Evolutionary conservation across 2,113 vertebrate genomes (phyloP).

Genomic region (Promerops cafer): DNA sequence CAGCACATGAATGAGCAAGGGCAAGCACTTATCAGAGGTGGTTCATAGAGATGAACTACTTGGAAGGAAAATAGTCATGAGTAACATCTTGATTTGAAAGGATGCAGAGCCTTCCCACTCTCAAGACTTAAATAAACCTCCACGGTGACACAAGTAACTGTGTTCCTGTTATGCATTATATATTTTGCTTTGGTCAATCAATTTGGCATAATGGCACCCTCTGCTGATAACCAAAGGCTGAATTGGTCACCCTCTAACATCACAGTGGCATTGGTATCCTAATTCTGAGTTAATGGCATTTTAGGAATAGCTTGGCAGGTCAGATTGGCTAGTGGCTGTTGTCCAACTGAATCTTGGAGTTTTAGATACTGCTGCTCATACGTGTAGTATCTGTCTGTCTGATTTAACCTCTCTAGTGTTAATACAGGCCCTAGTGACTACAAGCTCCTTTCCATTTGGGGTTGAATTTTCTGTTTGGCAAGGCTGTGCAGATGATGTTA

Average conservation of each 20-base stretch:
- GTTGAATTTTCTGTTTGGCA: not conserved
- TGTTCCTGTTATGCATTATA: not conserved
- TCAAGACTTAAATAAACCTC: not conserved
- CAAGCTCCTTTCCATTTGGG: not conserved
- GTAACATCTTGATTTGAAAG: not conserved
- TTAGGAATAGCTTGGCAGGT: not conserved
- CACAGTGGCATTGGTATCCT: not conserved
- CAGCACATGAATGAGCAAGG: accelerated
- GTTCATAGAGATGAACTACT: not conserved
- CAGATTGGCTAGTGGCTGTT: not conserved
- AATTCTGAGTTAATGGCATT: not conserved
- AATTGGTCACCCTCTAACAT: not conserved
- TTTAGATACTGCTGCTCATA: not conserved
- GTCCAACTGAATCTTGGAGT: not conserved
- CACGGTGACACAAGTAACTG: not conserved
- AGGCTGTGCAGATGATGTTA: not conserved
- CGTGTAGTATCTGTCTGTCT: not conserved
- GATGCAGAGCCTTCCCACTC: not conserved
- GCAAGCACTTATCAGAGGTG: not conserved
- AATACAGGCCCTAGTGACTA: not conserved
- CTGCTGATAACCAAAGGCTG: not conserved
- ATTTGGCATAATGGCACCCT: not conserved
- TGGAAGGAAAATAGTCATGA: not conserved
- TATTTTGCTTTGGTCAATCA: not conserved
- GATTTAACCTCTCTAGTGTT: not conserved